Evolutionary conservation across 2,797 vertebrate genomes (phyloP).

Genomic region (Parotocinclus haroldoi): DNA sequence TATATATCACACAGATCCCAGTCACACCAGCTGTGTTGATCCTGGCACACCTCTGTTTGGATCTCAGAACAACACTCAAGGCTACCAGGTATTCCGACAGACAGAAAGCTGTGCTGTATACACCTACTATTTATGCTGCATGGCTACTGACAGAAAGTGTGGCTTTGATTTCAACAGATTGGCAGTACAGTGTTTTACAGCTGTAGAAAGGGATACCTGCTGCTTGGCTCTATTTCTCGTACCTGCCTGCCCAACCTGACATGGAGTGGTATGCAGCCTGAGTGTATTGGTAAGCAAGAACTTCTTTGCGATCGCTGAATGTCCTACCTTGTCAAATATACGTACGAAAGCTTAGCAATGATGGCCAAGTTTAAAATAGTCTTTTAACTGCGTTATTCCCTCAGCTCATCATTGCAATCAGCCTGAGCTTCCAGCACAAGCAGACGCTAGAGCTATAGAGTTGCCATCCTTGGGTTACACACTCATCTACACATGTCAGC

Average conservation of each 20-base stretch:
- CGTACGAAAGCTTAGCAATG: neutral
- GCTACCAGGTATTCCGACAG: conserved; percentile 81
- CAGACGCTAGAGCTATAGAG: conserved; percentile 91
- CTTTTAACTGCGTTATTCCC: neutral
- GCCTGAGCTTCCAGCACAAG: conserved; percentile 87
- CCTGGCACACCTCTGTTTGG: conserved; percentile 87
- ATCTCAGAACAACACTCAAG: conserved; percentile 92
- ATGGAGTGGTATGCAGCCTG: conserved; percentile 91
- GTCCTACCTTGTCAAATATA: too few relatives aligned
- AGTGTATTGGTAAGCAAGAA: conserved; percentile 84
- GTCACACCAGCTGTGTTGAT: conserved; percentile 85
- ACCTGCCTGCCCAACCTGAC: conserved; percentile 95
- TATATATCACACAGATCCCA: conserved; percentile 76
- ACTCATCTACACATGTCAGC: conserved; percentile 94
- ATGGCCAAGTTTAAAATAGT: neutral
- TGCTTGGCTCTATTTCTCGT: conserved; percentile 93
- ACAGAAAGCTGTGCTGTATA: neutral
- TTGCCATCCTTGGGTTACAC: conserved; percentile 96
- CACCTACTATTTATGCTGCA: neutral
- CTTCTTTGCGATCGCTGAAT: conserved; percentile 24
- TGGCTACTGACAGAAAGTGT: conserved; percentile 8
- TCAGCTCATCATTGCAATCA: conserved; percentile 95
- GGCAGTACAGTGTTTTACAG: conserved; percentile 86
- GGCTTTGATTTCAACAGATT: conserved; percentile 69
- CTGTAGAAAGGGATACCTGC: conserved; percentile 93